Evolutionary conservation across 2,797 vertebrate species (phyloP), one percentile per base, ranked within the genome.

Genomic region (Hydrolagus colliei): DNA sequence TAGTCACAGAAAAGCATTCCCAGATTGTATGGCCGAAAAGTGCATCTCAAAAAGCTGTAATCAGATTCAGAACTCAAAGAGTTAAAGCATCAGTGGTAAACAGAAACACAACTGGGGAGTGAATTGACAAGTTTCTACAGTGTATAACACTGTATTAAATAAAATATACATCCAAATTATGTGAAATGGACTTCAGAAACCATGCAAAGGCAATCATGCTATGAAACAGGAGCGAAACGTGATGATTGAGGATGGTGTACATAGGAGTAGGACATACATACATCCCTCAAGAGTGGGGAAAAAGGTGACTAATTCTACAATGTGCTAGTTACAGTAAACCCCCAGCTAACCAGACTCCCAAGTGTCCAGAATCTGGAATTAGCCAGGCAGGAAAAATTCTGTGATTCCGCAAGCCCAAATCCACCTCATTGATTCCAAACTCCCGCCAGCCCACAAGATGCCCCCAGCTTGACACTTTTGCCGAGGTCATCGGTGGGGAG

Each of bases 121-220:
- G 67, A 80, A 82, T 20, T 67, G 27, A 35, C 27, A 82, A 68
- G 22, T 68, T 41, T 41, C 74, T 76, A 76, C 74, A 76, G 63
- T 65, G 78, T 20, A 41, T 41, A 68, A 82, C 41, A 52, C 65
- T 82, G 79, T 41, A 67, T 18, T 20, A 68, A 82, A 82, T 68
- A 67, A 82, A 82, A 82, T 82, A 82, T 68, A 68, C 63, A 82
- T 82, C 79, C 68, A 68, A 52, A 9, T 68, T 65, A 82, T 52
- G 41, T 52, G 79, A 68, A 82, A 76, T 8, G 68, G 79, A 82
- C 27, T 41, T 82, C 41, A 65, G 79, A 65, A 82, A 67, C 79
- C 18, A 32, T 68, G 22, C 22, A 80, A 1, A 27, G n/a, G 18
- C 35, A 41, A 12, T 41, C 16, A 14, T 82, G 14, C 32, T 68